Conservation (phyloP, 2,888 invertebrate species). For the Spialia ferax region DNA sequence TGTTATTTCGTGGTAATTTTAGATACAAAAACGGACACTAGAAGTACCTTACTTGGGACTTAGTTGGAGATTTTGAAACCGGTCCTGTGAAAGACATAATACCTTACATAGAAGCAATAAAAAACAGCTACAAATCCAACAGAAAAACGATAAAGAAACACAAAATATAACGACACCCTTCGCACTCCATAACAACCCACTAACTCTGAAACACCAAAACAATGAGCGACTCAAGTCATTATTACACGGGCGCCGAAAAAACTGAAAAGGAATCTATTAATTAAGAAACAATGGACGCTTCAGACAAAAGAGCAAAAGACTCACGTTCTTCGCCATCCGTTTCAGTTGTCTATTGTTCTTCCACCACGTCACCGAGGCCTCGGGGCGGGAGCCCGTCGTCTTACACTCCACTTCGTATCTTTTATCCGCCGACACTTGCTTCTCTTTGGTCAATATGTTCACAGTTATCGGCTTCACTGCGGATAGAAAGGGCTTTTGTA, state of each 20-base stretch:
- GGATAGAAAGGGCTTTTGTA: conserved; percentile 50
- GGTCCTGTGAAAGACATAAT: too few species aligned
- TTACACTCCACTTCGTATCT: conserved; percentile 95
- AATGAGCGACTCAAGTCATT: conserved; percentile 52
- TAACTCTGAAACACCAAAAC: conserved; percentile 43
- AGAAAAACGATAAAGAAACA: conserved; percentile 30
- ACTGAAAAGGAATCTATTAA: conserved; percentile 71
- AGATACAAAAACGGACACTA: too few species aligned
- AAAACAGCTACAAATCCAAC: conserved; percentile 38
- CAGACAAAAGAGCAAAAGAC: conserved; percentile 53
- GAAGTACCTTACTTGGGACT: too few species aligned
- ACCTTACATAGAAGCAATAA: conserved; percentile 31
- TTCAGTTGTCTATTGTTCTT: conserved; percentile 93
- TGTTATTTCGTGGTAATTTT: too few species aligned
- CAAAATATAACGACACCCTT: conserved; percentile 38
- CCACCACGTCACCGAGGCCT: conserved; percentile 96
- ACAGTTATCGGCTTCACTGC: conserved; percentile 96
- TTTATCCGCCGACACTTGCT: conserved; percentile 94
- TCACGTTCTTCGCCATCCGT: conserved; percentile 93
- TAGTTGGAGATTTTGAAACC: too few species aligned
- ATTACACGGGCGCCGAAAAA: conserved; percentile 50
- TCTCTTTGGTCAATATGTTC: conserved; percentile 93
- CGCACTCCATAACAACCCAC: conserved; percentile 26
- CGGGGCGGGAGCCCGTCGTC: conserved; percentile 94
- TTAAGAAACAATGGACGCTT: conserved; percentile 64